Percentiles rank a stretch among this genome's conserved stretches.
Evolutionary conservation across 2,888 invertebrate genomes (phyloP).

Genomic region (Cryptosula pallasiana): DNA sequence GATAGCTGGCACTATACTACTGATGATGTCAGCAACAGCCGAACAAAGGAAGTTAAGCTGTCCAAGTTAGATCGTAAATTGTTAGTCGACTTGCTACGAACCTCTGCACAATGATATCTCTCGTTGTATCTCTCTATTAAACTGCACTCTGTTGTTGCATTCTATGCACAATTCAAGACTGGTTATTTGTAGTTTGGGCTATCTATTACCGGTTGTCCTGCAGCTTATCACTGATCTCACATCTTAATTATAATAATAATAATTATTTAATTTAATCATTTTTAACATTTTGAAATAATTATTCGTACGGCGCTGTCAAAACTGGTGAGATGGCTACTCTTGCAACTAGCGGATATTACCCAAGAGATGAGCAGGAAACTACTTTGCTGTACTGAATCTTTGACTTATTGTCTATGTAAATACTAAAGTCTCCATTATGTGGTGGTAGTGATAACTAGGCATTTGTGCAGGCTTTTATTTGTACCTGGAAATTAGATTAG

Average conservation of each 20-base stretch:
- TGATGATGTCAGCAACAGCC: background rate
- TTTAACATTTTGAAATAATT: too few species aligned
- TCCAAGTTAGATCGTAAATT: background rate
- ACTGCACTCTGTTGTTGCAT: background rate
- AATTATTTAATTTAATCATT: too few species aligned
- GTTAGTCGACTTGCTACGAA: background rate
- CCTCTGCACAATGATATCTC: background rate
- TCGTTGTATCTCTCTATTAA: too few species aligned
- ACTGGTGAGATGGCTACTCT: too few species aligned
- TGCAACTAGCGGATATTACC: background rate
- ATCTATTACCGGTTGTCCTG: background rate
- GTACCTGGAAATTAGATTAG: too few species aligned
- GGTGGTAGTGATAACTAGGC: too few species aligned
- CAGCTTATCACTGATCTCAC: background rate
- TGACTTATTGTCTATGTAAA: too few species aligned
- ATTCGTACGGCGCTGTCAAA: too few species aligned
- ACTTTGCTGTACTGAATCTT: too few species aligned
- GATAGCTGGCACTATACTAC: slow-evolving; percentile 8
- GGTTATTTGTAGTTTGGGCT: background rate
- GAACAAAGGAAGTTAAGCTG: background rate
- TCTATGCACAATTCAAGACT: background rate
- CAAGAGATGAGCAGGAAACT: background rate
- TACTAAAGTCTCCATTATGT: too few species aligned
- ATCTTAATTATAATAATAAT: too few species aligned
- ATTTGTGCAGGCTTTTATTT: too few species aligned